Base-by-base conservation (phyloP, 2,113 vertebrate genomes). In the Ellobius talpinus region DNA sequence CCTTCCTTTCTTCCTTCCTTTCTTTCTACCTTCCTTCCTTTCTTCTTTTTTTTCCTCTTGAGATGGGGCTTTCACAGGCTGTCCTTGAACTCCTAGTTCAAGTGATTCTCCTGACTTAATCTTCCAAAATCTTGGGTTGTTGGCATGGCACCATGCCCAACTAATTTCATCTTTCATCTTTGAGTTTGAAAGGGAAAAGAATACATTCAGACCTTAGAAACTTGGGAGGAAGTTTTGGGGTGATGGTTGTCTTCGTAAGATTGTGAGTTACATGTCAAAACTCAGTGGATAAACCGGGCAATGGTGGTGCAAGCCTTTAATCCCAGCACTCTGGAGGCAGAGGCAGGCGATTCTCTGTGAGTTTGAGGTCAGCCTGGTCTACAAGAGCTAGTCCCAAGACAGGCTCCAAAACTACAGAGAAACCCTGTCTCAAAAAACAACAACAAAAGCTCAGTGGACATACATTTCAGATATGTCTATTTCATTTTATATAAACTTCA, bases 401-500 rank as follows among this genome's bases (percentile, higher is more conserved):
- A 58, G 55, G 55, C 17, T 58, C 55, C 55, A 19, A 58, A 58
- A 5, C 55, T 6, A 19, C 55, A 58, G 55, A 58, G 55, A 58
- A 58, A 58, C 55, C 55, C 17, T 19, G 17, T 58, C 55, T 58
- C 17, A 1, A 58, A 58, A 58, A 58, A 58, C 55, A 58, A 58
- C 55, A 58, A 58, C 55, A 21, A 94, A 94, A 96, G 72, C 14
- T 97, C 78, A 68, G 26, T 87, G 33, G 55, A 55, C 8, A 29
- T 42, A 87, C 10, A 61, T 23, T 94, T 94, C 8, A 88, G 61
- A 68, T 95, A 29, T 72, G 23, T 85, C 39, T 36, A 68, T 72
- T 86, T 96, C n/a, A 65, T n/a, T 91, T 88, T 70, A 89, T 79
- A 21, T 78, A 92, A 90, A 89, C 91, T 89, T 87, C 84, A 84